Base-by-base conservation (phyloP, 2,888 invertebrate species). In the Aspidiotus rigidus region DNA sequence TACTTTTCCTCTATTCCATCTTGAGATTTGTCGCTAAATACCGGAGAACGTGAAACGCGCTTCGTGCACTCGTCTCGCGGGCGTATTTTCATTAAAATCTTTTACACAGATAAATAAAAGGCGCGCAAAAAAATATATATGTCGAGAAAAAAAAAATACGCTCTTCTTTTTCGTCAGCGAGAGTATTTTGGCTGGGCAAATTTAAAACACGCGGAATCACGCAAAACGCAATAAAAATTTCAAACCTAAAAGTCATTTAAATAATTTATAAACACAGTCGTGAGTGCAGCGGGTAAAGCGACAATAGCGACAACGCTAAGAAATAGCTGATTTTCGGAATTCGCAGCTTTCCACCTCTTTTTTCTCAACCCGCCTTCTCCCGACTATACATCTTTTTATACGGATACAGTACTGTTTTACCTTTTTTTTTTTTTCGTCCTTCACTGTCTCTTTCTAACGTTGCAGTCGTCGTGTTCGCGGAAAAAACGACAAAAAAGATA, bases 221-320 rank as follows among this genome's bases (percentile, higher is more conserved):
- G 55, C 41, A 28, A 54, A 64, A 64, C 55, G 64, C 64, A 49
- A 64, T 64, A 64, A 64, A 64, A 64, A 64, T 55, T 64, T 64
- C 64, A 64, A 53, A 64, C 64, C 64, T 53, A 64, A 53, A 63
- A 64, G 64, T 64, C 64, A 64, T 64, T 64, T 64, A 64, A 64
- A 64, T 64, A 64, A 64, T 64, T 64, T 64, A 64, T 64, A 64
- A 64, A 55, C 55, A 54, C 55, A 28, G 55, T 41, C 6, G 28
- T 28, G 28, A 28, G 28, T 28, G 28, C 28, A 28, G 28, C 28
- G 28, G 2, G 28, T 28, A 28, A 28, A 28, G 28, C 28, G 28
- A 28, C 28, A 28, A 16, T 17, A 10, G 64, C 41, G 49, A 40
- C 55, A 13, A 49, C 44, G 49, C 41, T 44, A 62, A 55, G 41